Evolutionary conservation across 2,888 invertebrate species (phyloP), one percentile per base, ranked within the genome.

Genomic region (Cryptocephalus moraei): DNA sequence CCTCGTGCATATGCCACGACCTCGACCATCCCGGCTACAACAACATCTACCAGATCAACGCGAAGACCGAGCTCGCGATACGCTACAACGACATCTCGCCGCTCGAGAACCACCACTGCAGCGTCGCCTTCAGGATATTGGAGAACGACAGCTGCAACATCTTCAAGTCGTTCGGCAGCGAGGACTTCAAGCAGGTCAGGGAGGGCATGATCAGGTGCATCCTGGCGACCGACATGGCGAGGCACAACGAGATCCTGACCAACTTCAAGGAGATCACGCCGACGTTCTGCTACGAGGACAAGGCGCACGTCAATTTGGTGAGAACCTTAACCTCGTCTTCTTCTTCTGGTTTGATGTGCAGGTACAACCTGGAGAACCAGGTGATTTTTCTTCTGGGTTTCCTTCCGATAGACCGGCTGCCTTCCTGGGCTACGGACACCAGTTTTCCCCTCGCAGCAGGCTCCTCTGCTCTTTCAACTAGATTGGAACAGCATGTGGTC

Each of bases 21-120:
- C 75, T 88, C 49, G 83, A 84, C 68, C 84, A 84, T 73, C 84
- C 84, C 12, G 84, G 84, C 47, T 84, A 82, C 67, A 85, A 85
- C 71, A 85, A 84, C 66, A 84, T 85, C 59, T 85, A 84, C 69
- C 84, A 84, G 71, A 88, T 89, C 64, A 89, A 89, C 67, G 88
- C 88, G 41, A 79, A 84, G 62, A 89, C 89, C 39, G 88, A 88
- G 66, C 71, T 89, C 63, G 88, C 88, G 32, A 76, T 89, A 55
- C 79, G 88, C 66, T 89, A 89, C 73, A 89, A 89, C 70, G 88
- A 89, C 73, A 87, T 88, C 63, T 88, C 87, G 45, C 88, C 88
- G 3, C 71, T 89, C 65, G 89, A 89, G 70, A 89, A 89, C 70
- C 89, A 89, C 68, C 89, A 89, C 66, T 88, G 88, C 70, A 87